Base-by-base conservation (phyloP, 2,113 vertebrate species). In the Salvelinus sp. region DNA sequence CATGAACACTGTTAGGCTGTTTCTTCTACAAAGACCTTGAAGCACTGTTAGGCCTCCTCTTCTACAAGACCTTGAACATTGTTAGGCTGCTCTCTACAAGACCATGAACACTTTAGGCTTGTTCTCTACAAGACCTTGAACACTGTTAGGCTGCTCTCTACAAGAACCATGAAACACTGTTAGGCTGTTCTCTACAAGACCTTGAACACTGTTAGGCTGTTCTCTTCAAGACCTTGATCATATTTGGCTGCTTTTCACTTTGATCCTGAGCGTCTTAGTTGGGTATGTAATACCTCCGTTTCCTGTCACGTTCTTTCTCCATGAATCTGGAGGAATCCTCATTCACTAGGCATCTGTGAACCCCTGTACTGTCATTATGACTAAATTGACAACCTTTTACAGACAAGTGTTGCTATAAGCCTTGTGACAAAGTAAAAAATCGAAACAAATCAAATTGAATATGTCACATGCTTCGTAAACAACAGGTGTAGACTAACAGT, bases 321-420 rank as follows among this genome's bases (percentile, higher is more conserved):
- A 22, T 27, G 47, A 38, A 72, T 86, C 70, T 79, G 82, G 70
- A 79, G 65, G 3, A 44, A 73, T 74, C 38, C 16, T 25, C 22
- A 44, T 67, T 57, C 62, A 54, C 47, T 38, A 67, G 1, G 79
- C 77, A 82, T 83, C 75, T 87, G 79, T 74, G 50, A 78, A 18
- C 76, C 76, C 86, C 86, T 78, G 75, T 69, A 77, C 67, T 80
- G 77, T 72, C 77, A 69, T 38, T 77, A 38, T 38, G 33, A 38
- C 33, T 38, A 2, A 1, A 38, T 38, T 7, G 33, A 38, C 33
- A 38, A 69, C 76, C 76, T 68, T 84, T 81, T 83, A 79, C 69
- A 38, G 33, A 38, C 33, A 38, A 70, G 25, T 23, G 14, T 77
- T 78, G 70, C 77, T 33, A 7, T 74, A 44, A 81, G 38, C 23